Base-by-base conservation (phyloP, 2,113 vertebrate genomes). In the Prochilodus magdalenae region DNA sequence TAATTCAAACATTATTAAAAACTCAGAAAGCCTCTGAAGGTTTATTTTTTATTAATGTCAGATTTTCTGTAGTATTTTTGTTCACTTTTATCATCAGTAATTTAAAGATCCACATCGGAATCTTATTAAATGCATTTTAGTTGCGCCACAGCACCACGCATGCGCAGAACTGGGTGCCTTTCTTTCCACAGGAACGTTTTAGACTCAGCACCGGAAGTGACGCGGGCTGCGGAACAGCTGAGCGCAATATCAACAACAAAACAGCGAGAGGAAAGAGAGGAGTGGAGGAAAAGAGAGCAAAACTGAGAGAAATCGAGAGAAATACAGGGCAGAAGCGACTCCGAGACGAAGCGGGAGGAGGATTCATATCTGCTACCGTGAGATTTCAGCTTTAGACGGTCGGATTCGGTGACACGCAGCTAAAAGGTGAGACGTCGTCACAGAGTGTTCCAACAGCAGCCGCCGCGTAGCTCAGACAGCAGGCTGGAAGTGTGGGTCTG, bases 211-310 rank as follows among this genome's bases (percentile, higher is more conserved):
- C 79, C 79, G 79, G 79, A 80, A 73, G 79, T 80, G 79, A 59
- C 47, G 30, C 44, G 60, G 69, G 22, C 78, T 73, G 69, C 77
- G 55, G 69, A 80, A 80, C 79, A 80, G 79, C 79, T 80, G 79
- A 80, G 78, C 36, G 70, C 70, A 70, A 73, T 14, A 79, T 79
- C 77, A 80, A 80, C 79, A 73, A 18, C 18, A 36, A 15, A 22
- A 33, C 15, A 20, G 5, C 20, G 59, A 73, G 22, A 8, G 57
- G 15, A n/a, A 14, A 1, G 7, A 60, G 62, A 30, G 16, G 14
- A 40, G 53, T 22, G n/a, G 24, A 15, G 24, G 11, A 60, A 60
- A 26, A 26, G 57, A 60, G 4, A 26, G 24, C 0, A 60, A 57
- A 60, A 60, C 8, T 26, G n/a, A 11, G n/a, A 26, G 3, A n/a